A percentile compares a stretch with the other conserved stretches of the same genome.
These are phyloP conservation scores for Griposia aprilina DNA, from an alignment of 2,888 invertebrate genomes.

Conservation along the genomic window DNA sequence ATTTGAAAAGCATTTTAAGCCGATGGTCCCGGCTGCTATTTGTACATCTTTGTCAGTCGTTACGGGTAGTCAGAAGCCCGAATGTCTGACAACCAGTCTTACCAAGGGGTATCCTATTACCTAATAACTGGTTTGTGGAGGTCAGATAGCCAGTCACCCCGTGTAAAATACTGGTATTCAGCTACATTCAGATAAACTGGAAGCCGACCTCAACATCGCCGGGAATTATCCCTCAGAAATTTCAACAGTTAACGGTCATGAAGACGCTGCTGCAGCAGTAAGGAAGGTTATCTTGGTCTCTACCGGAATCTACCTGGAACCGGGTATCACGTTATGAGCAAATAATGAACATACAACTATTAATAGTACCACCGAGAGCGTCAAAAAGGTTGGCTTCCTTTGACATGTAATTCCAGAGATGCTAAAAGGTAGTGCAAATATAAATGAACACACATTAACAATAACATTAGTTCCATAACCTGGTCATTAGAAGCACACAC, in stretches of 20 bases:
- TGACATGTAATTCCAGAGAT: constrained; percentile 9
- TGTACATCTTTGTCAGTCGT: too few relatives aligned
- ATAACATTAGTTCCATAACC: constrained; percentile 33
- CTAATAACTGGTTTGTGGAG: background rate
- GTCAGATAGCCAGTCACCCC: background rate
- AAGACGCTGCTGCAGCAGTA: too few relatives aligned
- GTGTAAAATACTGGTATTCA: background rate
- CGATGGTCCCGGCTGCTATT: too few relatives aligned
- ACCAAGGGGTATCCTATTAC: too few relatives aligned
- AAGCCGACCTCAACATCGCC: background rate
- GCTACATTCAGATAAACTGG: background rate
- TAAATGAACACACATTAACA: constrained; percentile 47
- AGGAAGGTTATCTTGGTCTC: background rate
- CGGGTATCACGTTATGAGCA: background rate
- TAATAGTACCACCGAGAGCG: background rate
- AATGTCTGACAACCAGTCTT: too few relatives aligned
- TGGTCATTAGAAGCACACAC: constrained; percentile 39
- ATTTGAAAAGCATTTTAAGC: too few relatives aligned
- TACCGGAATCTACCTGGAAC: background rate
- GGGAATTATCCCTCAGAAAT: background rate
- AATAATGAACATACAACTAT: background rate
- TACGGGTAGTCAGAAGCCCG: too few relatives aligned
- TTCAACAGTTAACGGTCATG: background rate
- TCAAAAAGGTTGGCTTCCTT: background rate
- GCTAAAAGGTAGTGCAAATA: constrained; percentile 35